Evolutionary conservation across 1,140 invertebrate genomes (phyloP).

Genomic region (Conus ventricosus): DNA sequence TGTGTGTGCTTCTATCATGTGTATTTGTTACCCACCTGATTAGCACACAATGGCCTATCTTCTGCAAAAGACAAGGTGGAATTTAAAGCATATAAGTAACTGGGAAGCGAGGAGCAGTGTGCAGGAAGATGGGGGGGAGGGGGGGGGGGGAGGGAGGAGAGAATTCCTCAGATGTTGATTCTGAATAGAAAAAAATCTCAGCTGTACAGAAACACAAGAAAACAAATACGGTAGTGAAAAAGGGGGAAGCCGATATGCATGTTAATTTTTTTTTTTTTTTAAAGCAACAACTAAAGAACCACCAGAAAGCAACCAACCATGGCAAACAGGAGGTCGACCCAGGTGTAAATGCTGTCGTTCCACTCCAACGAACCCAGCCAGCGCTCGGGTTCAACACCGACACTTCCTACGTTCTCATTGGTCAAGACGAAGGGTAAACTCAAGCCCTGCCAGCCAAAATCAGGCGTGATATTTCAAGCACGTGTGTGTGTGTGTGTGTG

Average conservation of each 20-base stretch:
- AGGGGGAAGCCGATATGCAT: not conserved
- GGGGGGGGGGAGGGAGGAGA: not conserved
- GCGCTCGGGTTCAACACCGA: conserved; percentile 81
- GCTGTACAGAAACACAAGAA: not conserved
- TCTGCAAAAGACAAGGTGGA: too few species aligned
- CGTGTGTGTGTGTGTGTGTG: too few species aligned
- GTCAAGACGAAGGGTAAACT: conserved; percentile 95
- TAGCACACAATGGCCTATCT: too few species aligned
- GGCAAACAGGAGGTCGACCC: conserved; percentile 69
- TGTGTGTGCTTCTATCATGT: too few species aligned
- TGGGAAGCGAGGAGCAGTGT: too few species aligned
- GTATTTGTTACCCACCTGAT: too few species aligned
- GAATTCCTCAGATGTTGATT: not conserved
- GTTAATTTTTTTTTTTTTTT: too few species aligned
- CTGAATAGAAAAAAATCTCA: too few species aligned
- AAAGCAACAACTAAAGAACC: too few species aligned
- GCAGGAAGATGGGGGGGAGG: too few species aligned
- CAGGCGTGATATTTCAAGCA: not conserved
- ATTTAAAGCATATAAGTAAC: too few species aligned
- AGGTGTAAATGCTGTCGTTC: conserved; percentile 42
- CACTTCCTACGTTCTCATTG: conserved; percentile 85
- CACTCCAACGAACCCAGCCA: conserved; percentile 88
- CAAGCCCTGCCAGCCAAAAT: conserved; percentile 83
- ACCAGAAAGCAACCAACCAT: conserved; percentile 61
- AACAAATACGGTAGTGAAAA: not conserved